These are phyloP conservation scores for Sminthurinus aureus DNA, from an alignment of 2,888 invertebrate species.

Conservation along the genomic window DNA sequence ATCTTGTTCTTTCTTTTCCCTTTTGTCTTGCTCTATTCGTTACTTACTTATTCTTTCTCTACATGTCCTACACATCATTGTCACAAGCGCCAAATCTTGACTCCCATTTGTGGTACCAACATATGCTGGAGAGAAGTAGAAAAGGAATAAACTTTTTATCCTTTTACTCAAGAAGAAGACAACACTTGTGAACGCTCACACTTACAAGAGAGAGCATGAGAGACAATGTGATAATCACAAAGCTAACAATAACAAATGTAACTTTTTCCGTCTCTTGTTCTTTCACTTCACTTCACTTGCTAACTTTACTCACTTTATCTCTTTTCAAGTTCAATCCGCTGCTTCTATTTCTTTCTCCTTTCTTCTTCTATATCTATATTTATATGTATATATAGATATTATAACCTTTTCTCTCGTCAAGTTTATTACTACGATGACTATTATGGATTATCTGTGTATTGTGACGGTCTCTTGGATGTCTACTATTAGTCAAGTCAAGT, in stretches of 20 bases:
- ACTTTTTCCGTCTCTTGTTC: not conserved
- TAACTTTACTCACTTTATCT: not conserved
- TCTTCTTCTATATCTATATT: not conserved
- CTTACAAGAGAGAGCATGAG: not conserved
- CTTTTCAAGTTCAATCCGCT: not conserved
- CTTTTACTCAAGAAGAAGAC: no score
- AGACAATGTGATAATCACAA: not conserved
- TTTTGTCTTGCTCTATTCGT: no score
- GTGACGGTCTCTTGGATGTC: not conserved
- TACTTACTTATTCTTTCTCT: not conserved
- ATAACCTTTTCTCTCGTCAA: slow-evolving; percentile 11
- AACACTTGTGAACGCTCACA: not conserved
- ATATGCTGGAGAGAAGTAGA: no score
- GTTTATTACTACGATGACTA: not conserved
- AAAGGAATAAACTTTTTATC: no score
- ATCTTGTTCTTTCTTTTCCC: no score
- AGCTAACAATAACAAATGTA: no score
- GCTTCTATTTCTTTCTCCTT: not conserved
- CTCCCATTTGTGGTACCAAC: no score
- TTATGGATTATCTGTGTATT: not conserved
- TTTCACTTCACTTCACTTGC: not conserved
- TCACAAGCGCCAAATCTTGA: no score
- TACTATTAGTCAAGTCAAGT: not conserved
- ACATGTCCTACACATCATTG: no score
- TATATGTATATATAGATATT: not conserved